Evolutionary conservation across 1,140 invertebrate species (phyloP).

Genomic region (Ditylenchus dipsaci): DNA sequence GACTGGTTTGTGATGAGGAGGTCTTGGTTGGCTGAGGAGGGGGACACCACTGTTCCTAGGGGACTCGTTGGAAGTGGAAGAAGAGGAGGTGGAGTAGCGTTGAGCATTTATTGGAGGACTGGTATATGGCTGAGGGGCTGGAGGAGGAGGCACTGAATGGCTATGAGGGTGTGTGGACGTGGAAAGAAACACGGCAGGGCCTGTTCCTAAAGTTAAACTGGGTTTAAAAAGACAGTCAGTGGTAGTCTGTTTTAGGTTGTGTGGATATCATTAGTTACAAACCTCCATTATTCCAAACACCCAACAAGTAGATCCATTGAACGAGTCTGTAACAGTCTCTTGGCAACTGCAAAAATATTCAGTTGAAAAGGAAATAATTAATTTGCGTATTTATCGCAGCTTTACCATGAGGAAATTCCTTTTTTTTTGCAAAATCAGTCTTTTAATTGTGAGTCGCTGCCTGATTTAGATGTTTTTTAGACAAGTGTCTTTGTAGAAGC

Average conservation of each 20-base stretch:
- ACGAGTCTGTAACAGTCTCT: constrained; percentile 34
- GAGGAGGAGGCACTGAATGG: not conserved
- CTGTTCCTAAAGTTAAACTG: not conserved
- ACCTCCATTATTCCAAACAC: not conserved
- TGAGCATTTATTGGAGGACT: not conserved
- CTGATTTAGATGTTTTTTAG: too few species aligned
- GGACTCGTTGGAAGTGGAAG: not conserved
- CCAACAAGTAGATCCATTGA: constrained; percentile 34
- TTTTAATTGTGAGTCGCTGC: too few species aligned
- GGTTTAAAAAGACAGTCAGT: too few species aligned
- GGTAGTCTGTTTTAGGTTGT: not conserved
- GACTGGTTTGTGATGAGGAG: too few species aligned
- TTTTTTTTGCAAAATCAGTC: too few species aligned
- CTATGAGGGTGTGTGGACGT: constrained; percentile 2
- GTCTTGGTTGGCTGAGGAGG: not conserved
- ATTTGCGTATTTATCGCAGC: too few species aligned
- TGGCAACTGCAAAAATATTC: constrained; percentile 23
- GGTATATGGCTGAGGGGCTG: not conserved
- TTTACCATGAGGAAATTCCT: too few species aligned
- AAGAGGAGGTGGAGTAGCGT: constrained; percentile 2
- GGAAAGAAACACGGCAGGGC: not conserved
- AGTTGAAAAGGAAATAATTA: not conserved
- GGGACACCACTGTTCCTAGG: not conserved
- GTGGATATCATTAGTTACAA: not conserved
- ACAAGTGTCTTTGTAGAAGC: too few species aligned